Evolutionary conservation across 2,113 vertebrate species (phyloP).

Genomic region (Psettodes erumei): DNA sequence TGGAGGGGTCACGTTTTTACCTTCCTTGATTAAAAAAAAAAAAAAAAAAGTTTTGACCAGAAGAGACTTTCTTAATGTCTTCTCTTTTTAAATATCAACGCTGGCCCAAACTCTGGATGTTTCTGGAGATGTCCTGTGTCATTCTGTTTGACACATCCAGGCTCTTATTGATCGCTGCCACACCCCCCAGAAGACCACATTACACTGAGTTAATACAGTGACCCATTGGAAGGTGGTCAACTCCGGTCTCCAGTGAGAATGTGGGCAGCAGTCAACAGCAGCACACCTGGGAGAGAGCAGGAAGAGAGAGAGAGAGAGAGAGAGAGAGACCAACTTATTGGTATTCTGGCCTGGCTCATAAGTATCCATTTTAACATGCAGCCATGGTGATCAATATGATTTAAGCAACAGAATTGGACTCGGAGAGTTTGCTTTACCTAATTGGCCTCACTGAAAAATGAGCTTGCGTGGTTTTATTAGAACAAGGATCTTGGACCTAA

Average conservation of each 20-base stretch:
- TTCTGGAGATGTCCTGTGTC: constrained; percentile 4
- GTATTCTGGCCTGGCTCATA: constrained; percentile 75
- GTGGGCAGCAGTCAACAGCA: constrained; percentile 50
- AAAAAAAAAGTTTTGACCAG: neutral
- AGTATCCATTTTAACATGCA: constrained; percentile 82
- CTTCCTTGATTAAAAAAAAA: neutral
- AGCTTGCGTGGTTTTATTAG: constrained; percentile 76
- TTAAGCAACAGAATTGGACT: constrained; percentile 82
- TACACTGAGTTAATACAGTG: constrained; percentile 1
- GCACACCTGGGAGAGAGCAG: constrained; percentile 54
- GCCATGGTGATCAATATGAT: constrained; percentile 83
- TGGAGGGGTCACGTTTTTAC: neutral
- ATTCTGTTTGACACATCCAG: constrained; percentile 3
- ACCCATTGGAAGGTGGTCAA: constrained; percentile 1
- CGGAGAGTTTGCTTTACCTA: constrained; percentile 84
- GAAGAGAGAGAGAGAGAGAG: neutral
- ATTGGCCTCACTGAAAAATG: constrained; percentile 85
- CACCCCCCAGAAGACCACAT: constrained; percentile 4
- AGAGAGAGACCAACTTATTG: constrained; percentile 46
- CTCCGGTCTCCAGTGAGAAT: constrained; percentile 31
- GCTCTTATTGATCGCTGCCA: constrained; percentile 17
- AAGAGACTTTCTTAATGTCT: neutral
- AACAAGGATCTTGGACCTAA: constrained; percentile 62
- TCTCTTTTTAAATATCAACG: neutral
- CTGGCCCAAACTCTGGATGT: neutral